phyloP scores from a whole-genome alignment of 2,888 invertebrate genomes.

The Myopa testacea region DNA sequence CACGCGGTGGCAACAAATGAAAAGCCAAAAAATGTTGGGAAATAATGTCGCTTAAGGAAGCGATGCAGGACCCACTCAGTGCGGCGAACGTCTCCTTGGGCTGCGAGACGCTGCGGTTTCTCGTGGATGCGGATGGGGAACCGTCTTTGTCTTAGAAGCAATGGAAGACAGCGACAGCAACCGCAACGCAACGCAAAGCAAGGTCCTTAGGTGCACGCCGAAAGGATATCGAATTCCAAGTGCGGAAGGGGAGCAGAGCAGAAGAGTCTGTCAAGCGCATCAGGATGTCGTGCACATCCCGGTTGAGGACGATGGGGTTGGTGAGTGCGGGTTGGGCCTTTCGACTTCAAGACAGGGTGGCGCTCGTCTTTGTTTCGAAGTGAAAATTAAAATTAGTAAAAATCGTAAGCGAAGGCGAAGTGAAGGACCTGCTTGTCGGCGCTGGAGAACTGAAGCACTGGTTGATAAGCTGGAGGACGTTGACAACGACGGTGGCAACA shows the following conservation, averaged over 20 bases:
- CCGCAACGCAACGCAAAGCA: slow-evolving; percentile 48
- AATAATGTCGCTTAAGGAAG: slow-evolving; percentile 40
- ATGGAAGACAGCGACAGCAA: slow-evolving; percentile 32
- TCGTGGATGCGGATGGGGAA: slow-evolving; percentile 53
- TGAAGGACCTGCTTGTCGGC: slow-evolving; percentile 23
- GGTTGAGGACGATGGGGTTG: slow-evolving; percentile 36
- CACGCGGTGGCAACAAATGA: slow-evolving; percentile 42
- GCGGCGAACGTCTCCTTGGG: slow-evolving; percentile 31
- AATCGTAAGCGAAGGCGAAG: slow-evolving; percentile 49
- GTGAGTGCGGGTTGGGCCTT: not conserved
- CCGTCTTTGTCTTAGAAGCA: slow-evolving; percentile 55
- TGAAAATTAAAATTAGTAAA: slow-evolving; percentile 65
- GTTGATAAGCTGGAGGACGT: slow-evolving; percentile 23
- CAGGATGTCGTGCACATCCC: slow-evolving; percentile 35
- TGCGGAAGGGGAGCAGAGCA: slow-evolving; percentile 20
- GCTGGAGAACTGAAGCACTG: not conserved
- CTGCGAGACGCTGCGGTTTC: slow-evolving; percentile 51
- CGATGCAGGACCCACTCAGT: slow-evolving; percentile 3
- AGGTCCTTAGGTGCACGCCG: slow-evolving; percentile 48
- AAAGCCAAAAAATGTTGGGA: slow-evolving; percentile 40
- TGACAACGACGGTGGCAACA: slow-evolving; percentile 14
- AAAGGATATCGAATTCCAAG: slow-evolving; percentile 50
- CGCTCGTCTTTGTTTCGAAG: slow-evolving; percentile 50
- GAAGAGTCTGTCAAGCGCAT: slow-evolving; percentile 22
- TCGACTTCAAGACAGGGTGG: slow-evolving; percentile 24